Percentiles rank a stretch among this genome's conserved stretches.
Evolutionary conservation across 2,113 vertebrate genomes (phyloP).

Genomic region (Notothenia rossii): DNA sequence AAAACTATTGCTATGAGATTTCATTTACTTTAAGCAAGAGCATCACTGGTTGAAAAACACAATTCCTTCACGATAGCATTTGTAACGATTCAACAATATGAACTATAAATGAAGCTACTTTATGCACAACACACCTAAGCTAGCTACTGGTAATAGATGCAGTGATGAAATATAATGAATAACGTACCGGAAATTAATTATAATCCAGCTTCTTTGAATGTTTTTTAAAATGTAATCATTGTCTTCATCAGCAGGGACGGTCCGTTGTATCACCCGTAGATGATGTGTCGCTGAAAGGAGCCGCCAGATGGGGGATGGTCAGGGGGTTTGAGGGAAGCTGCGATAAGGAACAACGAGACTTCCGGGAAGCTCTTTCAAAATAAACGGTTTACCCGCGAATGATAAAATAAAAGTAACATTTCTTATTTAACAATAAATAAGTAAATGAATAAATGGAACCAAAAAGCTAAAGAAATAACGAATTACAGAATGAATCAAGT

Average conservation of each 20-base stretch:
- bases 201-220: constrained; percentile 30
- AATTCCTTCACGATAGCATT: background rate
- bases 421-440: too few relatives aligned
- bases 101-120: background rate
- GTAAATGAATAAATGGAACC: too few relatives aligned
- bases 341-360: background rate
- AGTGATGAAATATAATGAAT: background rate
- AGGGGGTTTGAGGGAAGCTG: background rate
- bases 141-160: background rate
- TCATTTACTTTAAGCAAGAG: background rate
- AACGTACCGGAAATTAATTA: constrained; percentile 46
- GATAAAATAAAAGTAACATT: background rate
- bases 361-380: constrained; percentile 56
- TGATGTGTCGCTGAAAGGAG: constrained; percentile 34
- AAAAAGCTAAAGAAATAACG: background rate
- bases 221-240: constrained; percentile 39
- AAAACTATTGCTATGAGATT: background rate
- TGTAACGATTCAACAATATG: constrained; percentile 12
- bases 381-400: constrained; percentile 3
- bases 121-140: background rate
- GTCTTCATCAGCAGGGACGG: constrained; percentile 25
- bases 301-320: constrained; percentile 74
- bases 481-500: background rate
- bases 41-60: background rate
- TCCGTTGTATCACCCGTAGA: constrained; percentile 36